Evolutionary conservation across 2,797 vertebrate genomes (phyloP).

Genomic region (Zalophus californianus): DNA sequence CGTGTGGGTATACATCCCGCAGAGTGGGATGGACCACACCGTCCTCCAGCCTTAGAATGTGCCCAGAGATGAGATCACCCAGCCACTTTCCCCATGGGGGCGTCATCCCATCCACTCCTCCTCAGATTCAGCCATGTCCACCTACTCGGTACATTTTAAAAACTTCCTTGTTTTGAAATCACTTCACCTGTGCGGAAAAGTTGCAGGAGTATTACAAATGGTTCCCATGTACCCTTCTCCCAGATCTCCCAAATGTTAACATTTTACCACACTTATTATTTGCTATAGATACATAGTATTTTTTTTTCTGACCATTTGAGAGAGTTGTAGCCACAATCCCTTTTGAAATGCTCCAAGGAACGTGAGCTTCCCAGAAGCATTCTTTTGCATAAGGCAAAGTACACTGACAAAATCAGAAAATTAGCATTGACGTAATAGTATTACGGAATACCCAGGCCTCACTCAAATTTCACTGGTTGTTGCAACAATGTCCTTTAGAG

Average conservation of each 20-base stretch:
- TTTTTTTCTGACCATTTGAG: conserved; percentile 14
- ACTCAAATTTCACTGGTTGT: neutral
- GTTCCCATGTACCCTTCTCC: neutral
- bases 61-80: neutral
- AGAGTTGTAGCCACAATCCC: neutral
- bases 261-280: neutral
- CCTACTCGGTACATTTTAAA: neutral
- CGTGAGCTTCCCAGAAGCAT: neutral
- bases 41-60: neutral
- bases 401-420: neutral
- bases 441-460: neutral
- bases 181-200: neutral
- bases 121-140: neutral
- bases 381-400: neutral
- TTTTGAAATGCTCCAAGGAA: neutral
- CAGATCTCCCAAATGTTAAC: neutral
- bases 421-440: neutral
- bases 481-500: neutral
- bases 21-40: neutral
- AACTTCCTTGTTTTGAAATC: neutral
- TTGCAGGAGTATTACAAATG: neutral
- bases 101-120: too few species aligned
- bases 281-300: neutral
- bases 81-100: fast-evolving
- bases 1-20: neutral